Evolutionary conservation across 1,140 invertebrate species (phyloP).

Genomic region (Aphaenogaster rudis): DNA sequence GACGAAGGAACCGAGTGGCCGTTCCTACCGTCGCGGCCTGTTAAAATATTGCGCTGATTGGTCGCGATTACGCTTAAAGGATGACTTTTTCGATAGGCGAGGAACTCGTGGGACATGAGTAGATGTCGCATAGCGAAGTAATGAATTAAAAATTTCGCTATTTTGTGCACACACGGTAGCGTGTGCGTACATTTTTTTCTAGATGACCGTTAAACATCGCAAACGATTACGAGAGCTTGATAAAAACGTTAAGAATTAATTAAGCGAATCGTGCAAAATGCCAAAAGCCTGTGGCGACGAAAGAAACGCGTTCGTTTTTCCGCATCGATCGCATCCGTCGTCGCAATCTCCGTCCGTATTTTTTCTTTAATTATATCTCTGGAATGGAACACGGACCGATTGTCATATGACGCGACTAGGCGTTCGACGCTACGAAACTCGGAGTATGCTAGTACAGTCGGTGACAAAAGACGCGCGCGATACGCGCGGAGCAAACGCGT

Average conservation of each 20-base stretch:
- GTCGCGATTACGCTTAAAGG: slow-evolving; percentile 61
- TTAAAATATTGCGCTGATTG: slow-evolving; percentile 74
- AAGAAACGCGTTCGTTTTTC: background rate
- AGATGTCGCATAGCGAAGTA: background rate
- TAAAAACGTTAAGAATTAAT: slow-evolving; percentile 31
- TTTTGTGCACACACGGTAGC: background rate
- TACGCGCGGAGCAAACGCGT: slow-evolving; percentile 18
- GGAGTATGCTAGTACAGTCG: slow-evolving; percentile 74
- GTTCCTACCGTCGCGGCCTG: slow-evolving; percentile 67
- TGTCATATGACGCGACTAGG: slow-evolving; percentile 81
- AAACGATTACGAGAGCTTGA: background rate
- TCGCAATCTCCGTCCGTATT: background rate
- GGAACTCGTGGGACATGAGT: background rate
- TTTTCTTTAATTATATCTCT: slow-evolving; percentile 66
- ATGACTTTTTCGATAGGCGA: slow-evolving; percentile 6
- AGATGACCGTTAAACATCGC: background rate
- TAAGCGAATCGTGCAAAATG: background rate
- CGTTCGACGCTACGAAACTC: slow-evolving; percentile 67
- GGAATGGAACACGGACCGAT: slow-evolving; percentile 72
- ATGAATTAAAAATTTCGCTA: background rate
- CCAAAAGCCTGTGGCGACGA: too few species aligned
- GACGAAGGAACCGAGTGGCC: slow-evolving; percentile 77
- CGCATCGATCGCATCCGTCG: background rate
- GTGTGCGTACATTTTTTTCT: slow-evolving; percentile 26
- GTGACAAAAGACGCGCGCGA: slow-evolving; percentile 43